Conservation (phyloP, 1,140 invertebrate genomes). For the Drusus annulatus region DNA sequence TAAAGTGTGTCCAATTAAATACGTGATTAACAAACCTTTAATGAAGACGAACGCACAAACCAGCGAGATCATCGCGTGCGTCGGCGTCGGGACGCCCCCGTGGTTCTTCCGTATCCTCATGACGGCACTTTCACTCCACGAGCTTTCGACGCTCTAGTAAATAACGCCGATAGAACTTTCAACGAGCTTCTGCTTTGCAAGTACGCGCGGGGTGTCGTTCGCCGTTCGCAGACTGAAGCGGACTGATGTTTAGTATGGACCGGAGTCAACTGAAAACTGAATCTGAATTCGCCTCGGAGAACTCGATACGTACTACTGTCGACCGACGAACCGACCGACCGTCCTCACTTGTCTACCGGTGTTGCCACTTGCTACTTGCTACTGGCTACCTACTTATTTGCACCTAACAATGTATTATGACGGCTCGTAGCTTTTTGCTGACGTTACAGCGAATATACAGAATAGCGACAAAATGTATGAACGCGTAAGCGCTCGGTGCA, state of each 20-base stretch:
- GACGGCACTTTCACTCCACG: constrained; percentile 9
- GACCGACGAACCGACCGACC: too few species aligned
- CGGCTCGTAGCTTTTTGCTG: too few species aligned
- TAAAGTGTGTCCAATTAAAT: too few species aligned
- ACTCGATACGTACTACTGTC: too few species aligned
- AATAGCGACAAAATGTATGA: too few species aligned
- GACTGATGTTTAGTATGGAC: neutral
- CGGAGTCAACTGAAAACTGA: neutral
- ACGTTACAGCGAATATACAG: too few species aligned
- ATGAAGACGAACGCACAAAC: neutral
- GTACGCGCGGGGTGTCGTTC: neutral
- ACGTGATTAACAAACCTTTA: constrained; percentile 14
- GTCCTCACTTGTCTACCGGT: too few species aligned
- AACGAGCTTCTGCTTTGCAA: neutral
- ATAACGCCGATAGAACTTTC: neutral
- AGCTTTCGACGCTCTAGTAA: neutral
- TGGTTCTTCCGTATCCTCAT: neutral
- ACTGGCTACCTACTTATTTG: too few species aligned
- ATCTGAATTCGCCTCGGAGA: too few species aligned
- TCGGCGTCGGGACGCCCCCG: constrained; percentile 7
- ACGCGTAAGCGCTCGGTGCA: too few species aligned
- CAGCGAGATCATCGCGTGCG: neutral
- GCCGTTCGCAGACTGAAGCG: neutral
- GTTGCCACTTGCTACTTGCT: too few species aligned
- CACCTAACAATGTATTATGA: too few species aligned